Evolutionary conservation across 2,888 invertebrate genomes (phyloP).

Genomic region (Steinernema hermaphroditum): DNA sequence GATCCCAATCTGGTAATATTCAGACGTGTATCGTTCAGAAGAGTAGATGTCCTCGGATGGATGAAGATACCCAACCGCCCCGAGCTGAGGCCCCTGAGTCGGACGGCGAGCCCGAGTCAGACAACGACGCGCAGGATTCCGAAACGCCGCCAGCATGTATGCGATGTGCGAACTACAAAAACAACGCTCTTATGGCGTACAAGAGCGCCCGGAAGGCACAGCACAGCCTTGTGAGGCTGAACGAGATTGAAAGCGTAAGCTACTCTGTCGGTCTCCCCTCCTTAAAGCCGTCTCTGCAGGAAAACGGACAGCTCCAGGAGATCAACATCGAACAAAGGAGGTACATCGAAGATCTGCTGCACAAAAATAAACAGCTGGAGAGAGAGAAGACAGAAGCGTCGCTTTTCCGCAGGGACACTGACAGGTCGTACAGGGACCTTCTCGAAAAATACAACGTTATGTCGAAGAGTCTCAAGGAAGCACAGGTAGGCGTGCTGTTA

Average conservation of each 20-base stretch:
- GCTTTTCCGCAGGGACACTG: neutral
- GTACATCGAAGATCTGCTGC: slow-evolving; percentile 10
- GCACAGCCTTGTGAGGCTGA: neutral
- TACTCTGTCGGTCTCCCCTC: too few species aligned
- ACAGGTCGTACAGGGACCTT: slow-evolving; percentile 1
- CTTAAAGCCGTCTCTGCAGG: neutral
- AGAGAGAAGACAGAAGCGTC: slow-evolving; percentile 6
- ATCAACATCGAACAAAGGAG: slow-evolving; percentile 22
- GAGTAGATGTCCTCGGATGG: neutral
- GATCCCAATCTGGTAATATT: neutral
- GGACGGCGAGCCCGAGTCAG: neutral
- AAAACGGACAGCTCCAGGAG: slow-evolving; percentile 11
- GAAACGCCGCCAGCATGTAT: neutral
- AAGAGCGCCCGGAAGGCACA: neutral
- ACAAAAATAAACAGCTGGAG: slow-evolving; percentile 7
- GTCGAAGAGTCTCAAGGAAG: too few species aligned
- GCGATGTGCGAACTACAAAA: neutral
- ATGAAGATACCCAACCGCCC: neutral
- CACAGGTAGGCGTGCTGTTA: too few species aligned
- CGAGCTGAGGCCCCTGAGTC: neutral
- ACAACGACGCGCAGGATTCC: neutral
- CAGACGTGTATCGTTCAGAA: neutral
- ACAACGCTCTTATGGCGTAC: neutral
- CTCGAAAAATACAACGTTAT: neutral
- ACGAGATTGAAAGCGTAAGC: neutral